A percentile compares a stretch with the other conserved stretches of the same genome.
These are phyloP conservation scores for Fistularia commersonii DNA, from an alignment of 2,797 vertebrate species.

Conservation along the genomic window DNA sequence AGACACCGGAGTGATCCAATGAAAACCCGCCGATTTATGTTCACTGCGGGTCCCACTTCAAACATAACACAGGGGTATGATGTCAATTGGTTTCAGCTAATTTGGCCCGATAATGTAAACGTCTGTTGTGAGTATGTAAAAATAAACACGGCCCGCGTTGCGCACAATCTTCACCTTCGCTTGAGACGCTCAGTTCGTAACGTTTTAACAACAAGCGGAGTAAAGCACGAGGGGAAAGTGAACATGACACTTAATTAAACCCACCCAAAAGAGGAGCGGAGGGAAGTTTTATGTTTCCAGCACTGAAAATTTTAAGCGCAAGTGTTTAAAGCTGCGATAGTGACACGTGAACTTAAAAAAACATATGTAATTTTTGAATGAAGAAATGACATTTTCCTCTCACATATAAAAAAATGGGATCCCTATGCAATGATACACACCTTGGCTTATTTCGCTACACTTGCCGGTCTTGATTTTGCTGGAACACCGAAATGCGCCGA, in stretches of 20 bases:
- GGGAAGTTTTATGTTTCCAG: no score
- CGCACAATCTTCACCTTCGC: conserved; percentile 24
- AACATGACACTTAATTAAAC: conserved; percentile 6
- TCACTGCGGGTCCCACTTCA: conserved; percentile 48
- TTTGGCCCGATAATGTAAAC: conserved; percentile 48
- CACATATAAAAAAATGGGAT: no score
- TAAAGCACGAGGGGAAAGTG: conserved; percentile 6
- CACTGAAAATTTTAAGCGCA: no score
- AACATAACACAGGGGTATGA: conserved; percentile 56
- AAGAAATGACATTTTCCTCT: no score
- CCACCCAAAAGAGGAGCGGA: not conserved
- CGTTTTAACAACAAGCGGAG: conserved; percentile 7
- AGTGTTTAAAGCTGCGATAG: no score
- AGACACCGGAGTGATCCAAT: conserved; percentile 56
- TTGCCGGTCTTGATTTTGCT: no score
- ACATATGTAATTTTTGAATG: no score
- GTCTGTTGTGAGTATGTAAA: conserved; percentile 33
- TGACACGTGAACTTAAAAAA: no score
- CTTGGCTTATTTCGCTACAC: no score
- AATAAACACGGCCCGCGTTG: conserved; percentile 44
- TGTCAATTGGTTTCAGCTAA: conserved; percentile 48
- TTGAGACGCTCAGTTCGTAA: conserved; percentile 7
- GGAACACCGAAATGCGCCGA: no score
- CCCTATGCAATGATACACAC: no score
- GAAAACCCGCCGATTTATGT: conserved; percentile 54